Base-by-base conservation (phyloP, 2,113 vertebrate species). In the Malurus alboscapulatus region DNA sequence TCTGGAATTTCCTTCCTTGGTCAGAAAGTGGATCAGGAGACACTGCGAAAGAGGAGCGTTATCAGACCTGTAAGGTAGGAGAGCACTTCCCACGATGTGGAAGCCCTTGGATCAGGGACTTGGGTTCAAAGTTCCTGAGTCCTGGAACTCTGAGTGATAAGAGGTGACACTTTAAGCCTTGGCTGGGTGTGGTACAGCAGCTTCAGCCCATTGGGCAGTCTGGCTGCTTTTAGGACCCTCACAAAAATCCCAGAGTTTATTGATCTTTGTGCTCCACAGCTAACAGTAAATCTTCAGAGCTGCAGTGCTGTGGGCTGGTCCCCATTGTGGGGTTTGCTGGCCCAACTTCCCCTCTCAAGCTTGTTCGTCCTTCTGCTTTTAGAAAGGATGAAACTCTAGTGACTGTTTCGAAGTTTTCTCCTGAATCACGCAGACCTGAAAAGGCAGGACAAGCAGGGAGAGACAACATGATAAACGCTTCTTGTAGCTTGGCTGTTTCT, bases 11-110 rank as follows among this genome's bases (percentile, higher is more conserved):
- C 32, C 32, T 83, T 66, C 22, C 7, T 57, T 65, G 51, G 34
- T 77, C 36, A 72, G 22, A 26, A 86, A 58, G n/a, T 0, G 6
- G 42, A 74, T 53, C 14, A 8, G 26, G n/a, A 77, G 22, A 16
- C 3, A 1, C 20, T 54, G 36, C 12, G 11, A 18, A 73, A 29
- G 6, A 11, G 38, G 26, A 47, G 61, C 54, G 24, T n/a, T 78
- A 13, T 27, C 12, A 34, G 47, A 73, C 7, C 30, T 40, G 14
- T 30, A 40, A 74, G 42, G 30, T 7, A 24, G n/a, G 40, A 94
- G 48, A 8, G 8, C 11, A 10, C 4, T 58, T 76, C 47, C 58
- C 14, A 4, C 18, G 24, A 1, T 0, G 0, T 55, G 36, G 50
- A 68, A 73, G 22, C 7, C 29, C 20, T 91, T 2, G 4, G 8